phyloP scores from a whole-genome alignment of 2,888 invertebrate genomes.

The Mythimna pallens region DNA sequence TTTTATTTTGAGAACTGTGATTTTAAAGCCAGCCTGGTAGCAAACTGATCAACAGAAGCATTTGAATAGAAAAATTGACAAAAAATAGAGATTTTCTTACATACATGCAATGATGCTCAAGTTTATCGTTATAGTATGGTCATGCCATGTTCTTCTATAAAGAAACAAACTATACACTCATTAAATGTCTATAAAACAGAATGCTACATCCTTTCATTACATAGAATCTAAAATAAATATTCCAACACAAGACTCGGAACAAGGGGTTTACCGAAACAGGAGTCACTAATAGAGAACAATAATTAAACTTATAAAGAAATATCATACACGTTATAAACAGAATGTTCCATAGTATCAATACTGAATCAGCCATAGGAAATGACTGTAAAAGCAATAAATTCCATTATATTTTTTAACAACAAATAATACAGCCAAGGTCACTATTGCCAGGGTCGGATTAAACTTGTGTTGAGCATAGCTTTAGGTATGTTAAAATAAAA shows the following conservation, averaged over 20 bases:
- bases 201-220: not conserved
- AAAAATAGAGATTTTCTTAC: not conserved
- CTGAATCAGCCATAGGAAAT: not conserved
- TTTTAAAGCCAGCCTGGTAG: constrained; percentile 2
- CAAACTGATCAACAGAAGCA: not conserved
- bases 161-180: not conserved
- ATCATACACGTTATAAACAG: not conserved
- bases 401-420: not conserved
- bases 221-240: not conserved
- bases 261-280: not conserved
- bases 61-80: not conserved
- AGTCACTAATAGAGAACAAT: not conserved
- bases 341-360: not conserved
- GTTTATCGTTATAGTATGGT: not conserved
- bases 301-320: not conserved
- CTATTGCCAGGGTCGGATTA: not conserved
- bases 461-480: not conserved
- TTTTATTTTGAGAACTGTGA: not conserved
- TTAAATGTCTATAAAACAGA: not conserved
- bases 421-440: not conserved
- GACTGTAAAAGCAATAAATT: not conserved
- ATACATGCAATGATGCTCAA: not conserved
- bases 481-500: not conserved
- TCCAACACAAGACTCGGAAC: not conserved
- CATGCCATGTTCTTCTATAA: not conserved